phyloP scores from a whole-genome alignment of 2,797 vertebrate genomes.

The Sebastiscus tertius region DNA sequence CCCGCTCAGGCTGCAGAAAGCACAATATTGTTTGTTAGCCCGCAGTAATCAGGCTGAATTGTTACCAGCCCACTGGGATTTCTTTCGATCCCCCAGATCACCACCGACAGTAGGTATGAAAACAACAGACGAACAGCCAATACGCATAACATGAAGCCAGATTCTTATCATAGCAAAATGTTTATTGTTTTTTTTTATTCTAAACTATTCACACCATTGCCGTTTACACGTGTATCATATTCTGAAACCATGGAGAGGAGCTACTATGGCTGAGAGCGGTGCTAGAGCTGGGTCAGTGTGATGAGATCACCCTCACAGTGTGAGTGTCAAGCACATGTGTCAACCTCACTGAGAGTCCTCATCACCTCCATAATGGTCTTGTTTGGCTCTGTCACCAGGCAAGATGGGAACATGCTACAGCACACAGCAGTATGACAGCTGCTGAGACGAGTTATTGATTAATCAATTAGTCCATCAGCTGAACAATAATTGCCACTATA shows the following conservation, averaged over 20 bases:
- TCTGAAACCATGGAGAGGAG: slow-evolving; percentile 23
- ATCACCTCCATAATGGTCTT: slow-evolving; percentile 10
- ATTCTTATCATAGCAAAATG: not conserved
- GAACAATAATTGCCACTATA: not conserved
- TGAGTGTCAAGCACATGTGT: slow-evolving; percentile 38
- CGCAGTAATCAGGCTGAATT: slow-evolving; percentile 62
- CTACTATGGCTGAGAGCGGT: not conserved
- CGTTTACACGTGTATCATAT: not conserved
- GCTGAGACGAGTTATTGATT: not conserved
- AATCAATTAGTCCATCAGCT: slow-evolving; percentile 4
- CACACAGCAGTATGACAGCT: not conserved
- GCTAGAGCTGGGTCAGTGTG: slow-evolving; percentile 10
- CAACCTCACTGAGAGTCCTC: slow-evolving; percentile 29
- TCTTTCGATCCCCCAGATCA: slow-evolving; percentile 51
- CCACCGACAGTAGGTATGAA: slow-evolving; percentile 56
- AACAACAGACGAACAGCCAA: slow-evolving; percentile 23
- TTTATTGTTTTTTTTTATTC: slow-evolving; percentile 3
- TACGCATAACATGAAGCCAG: slow-evolving; percentile 2
- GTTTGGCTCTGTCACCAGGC: slow-evolving; percentile 10
- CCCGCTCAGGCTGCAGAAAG: slow-evolving; percentile 26
- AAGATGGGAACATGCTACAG: not conserved
- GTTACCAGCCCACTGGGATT: slow-evolving; percentile 51
- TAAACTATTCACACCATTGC: not conserved
- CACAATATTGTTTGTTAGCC: slow-evolving; percentile 53
- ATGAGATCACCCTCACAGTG: slow-evolving; percentile 15